Conservation (phyloP, 1,140 invertebrate genomes). For the Acyrthosiphon pisum region DNA sequence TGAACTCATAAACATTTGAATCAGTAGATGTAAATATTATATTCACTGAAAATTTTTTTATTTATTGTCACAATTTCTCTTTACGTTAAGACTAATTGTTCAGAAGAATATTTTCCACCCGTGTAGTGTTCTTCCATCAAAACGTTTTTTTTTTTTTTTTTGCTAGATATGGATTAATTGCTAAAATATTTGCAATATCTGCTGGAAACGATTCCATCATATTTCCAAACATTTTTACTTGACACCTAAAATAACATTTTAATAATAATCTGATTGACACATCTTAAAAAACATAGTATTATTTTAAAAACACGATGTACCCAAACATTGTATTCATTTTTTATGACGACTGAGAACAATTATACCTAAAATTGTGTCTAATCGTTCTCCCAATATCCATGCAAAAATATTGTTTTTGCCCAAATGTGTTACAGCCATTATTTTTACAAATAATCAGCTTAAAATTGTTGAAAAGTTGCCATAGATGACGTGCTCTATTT, state of each 20-base stretch:
- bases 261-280: constrained; percentile 7
- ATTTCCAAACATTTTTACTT: constrained; percentile 93
- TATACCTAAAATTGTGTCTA: too few relatives aligned
- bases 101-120: constrained; percentile 84
- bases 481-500: too few relatives aligned
- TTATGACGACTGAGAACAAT: too few relatives aligned
- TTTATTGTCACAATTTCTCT: constrained; percentile 60
- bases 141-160: constrained; percentile 90
- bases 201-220: constrained; percentile 98
- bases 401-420: too few relatives aligned
- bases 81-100: constrained; percentile 91
- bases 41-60: constrained; percentile 68
- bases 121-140: constrained; percentile 82
- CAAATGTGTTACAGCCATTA: too few relatives aligned
- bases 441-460: too few relatives aligned
- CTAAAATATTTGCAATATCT: constrained; percentile 89
- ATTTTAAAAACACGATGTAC: too few relatives aligned
- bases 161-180: constrained; percentile 92
- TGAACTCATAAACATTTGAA: constrained; percentile 84
- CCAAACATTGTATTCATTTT: background rate
- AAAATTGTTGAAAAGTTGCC: too few relatives aligned
- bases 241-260: constrained; percentile 73
- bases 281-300: too few relatives aligned
- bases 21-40: constrained; percentile 75
- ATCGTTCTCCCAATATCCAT: too few relatives aligned